Conservation (phyloP, 1,140 invertebrate species). For the Drosophila bifasciata region DNA sequence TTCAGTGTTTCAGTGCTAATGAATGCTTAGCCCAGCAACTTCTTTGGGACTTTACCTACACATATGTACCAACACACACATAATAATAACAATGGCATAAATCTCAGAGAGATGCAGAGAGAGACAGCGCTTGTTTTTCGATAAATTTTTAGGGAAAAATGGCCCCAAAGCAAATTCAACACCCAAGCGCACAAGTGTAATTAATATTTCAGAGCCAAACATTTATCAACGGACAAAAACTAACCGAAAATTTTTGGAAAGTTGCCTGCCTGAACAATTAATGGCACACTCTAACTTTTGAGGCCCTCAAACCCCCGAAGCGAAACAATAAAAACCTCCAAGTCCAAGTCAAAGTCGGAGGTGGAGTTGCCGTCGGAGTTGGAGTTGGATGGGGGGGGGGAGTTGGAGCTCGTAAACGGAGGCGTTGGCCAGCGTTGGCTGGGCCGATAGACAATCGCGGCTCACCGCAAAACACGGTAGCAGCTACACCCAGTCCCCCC, state of each 20-base stretch:
- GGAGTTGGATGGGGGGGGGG: not conserved
- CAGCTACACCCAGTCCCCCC: slow-evolving; percentile 21
- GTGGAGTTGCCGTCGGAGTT: not conserved
- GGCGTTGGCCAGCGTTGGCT: slow-evolving; percentile 19
- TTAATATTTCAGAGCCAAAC: slow-evolving; percentile 75
- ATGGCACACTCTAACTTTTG: slow-evolving; percentile 68
- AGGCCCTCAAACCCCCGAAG: slow-evolving; percentile 11
- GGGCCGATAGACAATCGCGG: slow-evolving; percentile 42
- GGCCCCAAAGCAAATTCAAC: slow-evolving; percentile 63
- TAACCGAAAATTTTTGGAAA: slow-evolving; percentile 63
- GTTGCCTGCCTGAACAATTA: slow-evolving; percentile 68
- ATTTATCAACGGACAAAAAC: slow-evolving; percentile 72
- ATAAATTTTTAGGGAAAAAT: slow-evolving; percentile 55
- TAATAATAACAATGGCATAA: slow-evolving; percentile 68
- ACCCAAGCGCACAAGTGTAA: slow-evolving; percentile 69
- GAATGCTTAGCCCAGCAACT: slow-evolving; percentile 29
- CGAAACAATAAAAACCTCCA: slow-evolving; percentile 58
- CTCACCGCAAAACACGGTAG: slow-evolving; percentile 44
- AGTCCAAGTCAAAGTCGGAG: not conserved
- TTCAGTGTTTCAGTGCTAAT: slow-evolving; percentile 18
- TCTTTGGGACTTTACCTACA: slow-evolving; percentile 7
- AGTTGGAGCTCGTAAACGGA: slow-evolving; percentile 2
- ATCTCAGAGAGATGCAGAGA: slow-evolving; percentile 40
- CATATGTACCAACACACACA: not conserved
- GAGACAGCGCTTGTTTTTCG: slow-evolving; percentile 63